A percentile compares a stretch with the other conserved stretches of the same genome.
Conservation (phyloP, 2,888 invertebrate genomes). For the Apodemia zela region DNA sequence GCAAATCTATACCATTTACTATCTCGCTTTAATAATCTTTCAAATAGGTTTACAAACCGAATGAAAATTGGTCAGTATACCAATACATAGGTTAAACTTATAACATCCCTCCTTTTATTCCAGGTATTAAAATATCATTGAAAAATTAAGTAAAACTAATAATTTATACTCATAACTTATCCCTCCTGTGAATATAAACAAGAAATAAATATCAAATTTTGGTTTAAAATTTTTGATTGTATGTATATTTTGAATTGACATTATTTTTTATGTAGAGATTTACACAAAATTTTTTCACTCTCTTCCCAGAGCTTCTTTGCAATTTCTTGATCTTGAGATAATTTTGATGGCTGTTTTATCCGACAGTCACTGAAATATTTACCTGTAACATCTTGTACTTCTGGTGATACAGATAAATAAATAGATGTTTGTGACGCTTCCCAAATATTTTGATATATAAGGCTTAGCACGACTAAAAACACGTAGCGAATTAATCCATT, state of each 20-base stretch:
- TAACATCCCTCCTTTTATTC: too few species aligned
- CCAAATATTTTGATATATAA: conserved; percentile 78
- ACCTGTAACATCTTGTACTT: conserved; percentile 80
- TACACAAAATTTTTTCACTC: conserved; percentile 75
- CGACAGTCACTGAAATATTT: conserved; percentile 83
- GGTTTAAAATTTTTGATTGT: background rate
- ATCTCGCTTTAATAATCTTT: too few species aligned
- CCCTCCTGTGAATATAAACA: too few species aligned
- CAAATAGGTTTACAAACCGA: too few species aligned
- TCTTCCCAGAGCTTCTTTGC: conserved; percentile 83
- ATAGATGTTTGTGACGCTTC: conserved; percentile 85
- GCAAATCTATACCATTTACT: too few species aligned
- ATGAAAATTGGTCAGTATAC: too few species aligned
- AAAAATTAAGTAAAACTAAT: too few species aligned
- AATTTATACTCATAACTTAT: too few species aligned
- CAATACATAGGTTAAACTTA: too few species aligned
- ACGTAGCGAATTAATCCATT: conserved; percentile 49
- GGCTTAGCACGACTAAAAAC: conserved; percentile 46
- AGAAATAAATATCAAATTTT: background rate
- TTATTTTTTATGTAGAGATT: conserved; percentile 3
- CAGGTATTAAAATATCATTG: too few species aligned
- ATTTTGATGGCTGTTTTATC: conserved; percentile 67
- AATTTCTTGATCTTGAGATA: conserved; percentile 72
- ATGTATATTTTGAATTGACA: background rate
- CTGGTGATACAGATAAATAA: conserved; percentile 77